Base-by-base conservation (phyloP, 2,797 vertebrate species). In the Takifugu rubripes region DNA sequence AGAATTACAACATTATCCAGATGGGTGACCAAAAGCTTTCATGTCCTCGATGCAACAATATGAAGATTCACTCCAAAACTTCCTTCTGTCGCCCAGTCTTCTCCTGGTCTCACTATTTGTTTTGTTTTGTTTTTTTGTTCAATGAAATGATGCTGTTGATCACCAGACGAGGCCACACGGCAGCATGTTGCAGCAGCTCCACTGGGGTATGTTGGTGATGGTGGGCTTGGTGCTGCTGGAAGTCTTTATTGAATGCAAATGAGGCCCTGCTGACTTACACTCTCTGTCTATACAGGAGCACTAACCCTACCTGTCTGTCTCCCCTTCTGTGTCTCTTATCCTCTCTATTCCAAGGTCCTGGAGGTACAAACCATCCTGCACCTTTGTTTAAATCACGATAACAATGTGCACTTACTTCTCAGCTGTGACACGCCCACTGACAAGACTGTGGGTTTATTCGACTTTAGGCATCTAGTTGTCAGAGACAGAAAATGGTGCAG, bases 191-290 rank as follows among this genome's bases (percentile, higher is more conserved):
- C 54, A 63, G 60, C 64, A 54, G 64, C 58, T 79, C 76, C 78
- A 75, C 52, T 25, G 56, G 71, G 78, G 61, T 52, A 5, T 9
- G 40, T 50, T 48, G 46, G 52, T 25, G 68, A 52, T 36, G 76
- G 56, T 68, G 66, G 69, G 59, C 61, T 70, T 0, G 65, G 71
- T 64, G 75, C 11, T 40, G 2, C 56, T 68, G 60, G 55, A 26
- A 10, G 69, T 68, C 77, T 80, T 79, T 68, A 60, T 71, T 75
- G 75, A 87, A 89, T 85, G 88, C 77, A 84, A 85, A 88, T 86
- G 67, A 85, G 54, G 27, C 69, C 51, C 5, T 2, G 52, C 63
- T 68, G 60, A 77, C 21, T 21, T 70, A 68, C 54, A 65, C 64
- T 74, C 67, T 63, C 55, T 25, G 33, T 25, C 49, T 64, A 67